Conservation (phyloP, 2,888 invertebrate species). For the Callimorpha dominula region DNA sequence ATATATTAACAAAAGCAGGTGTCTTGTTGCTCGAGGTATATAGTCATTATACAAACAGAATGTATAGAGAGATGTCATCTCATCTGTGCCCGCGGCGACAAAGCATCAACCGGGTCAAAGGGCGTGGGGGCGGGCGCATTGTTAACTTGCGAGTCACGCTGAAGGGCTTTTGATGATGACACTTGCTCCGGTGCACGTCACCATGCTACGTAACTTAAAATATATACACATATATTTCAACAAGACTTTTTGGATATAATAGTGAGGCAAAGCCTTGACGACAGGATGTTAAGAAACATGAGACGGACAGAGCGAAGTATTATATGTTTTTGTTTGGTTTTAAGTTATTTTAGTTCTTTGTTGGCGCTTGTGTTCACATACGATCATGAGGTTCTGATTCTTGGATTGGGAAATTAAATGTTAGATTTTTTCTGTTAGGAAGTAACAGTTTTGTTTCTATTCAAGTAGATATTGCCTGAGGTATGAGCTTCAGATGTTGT, state of each 20-base stretch:
- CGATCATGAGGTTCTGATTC: not conserved
- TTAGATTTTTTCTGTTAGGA: not conserved
- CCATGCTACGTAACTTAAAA: slow-evolving; percentile 48
- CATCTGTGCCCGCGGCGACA: slow-evolving; percentile 76
- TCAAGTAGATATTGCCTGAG: too few relatives aligned
- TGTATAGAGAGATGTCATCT: slow-evolving; percentile 73
- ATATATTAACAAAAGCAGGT: slow-evolving; percentile 40
- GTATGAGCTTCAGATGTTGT: too few relatives aligned
- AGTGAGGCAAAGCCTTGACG: slow-evolving; percentile 23
- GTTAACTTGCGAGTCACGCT: slow-evolving; percentile 82
- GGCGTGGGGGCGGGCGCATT: slow-evolving; percentile 76
- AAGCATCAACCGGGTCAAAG: slow-evolving; percentile 83
- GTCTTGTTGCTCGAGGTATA: slow-evolving; percentile 18
- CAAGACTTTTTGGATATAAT: slow-evolving; percentile 53
- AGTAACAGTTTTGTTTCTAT: too few relatives aligned
- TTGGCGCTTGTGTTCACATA: not conserved
- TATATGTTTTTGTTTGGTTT: slow-evolving; percentile 18
- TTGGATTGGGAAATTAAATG: not conserved
- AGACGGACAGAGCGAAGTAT: slow-evolving; percentile 12
- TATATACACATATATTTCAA: slow-evolving; percentile 55
- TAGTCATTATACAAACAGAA: slow-evolving; percentile 37
- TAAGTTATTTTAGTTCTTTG: not conserved
- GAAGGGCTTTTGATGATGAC: slow-evolving; percentile 81
- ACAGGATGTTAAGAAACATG: slow-evolving; percentile 36
- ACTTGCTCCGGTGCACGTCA: slow-evolving; percentile 62